Evolutionary conservation across 2,797 vertebrate genomes (phyloP), one percentile per base, ranked within the genome.

Genomic region (Numenius phaeopus): DNA sequence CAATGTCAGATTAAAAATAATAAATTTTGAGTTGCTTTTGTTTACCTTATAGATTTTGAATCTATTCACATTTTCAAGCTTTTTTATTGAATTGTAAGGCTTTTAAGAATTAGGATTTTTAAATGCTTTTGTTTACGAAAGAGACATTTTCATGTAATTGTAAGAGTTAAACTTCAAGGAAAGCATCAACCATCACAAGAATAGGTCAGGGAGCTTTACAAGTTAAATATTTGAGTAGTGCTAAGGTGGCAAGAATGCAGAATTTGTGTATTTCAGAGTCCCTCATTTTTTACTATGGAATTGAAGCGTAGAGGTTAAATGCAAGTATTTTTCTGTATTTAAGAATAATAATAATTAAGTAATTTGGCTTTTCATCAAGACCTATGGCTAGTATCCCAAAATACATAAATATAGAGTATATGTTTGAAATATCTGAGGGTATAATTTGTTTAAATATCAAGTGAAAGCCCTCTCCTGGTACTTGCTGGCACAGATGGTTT

Each of bases 401-500:
- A 85, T 92, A 83, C 83, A 90, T 95, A 96, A 96, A 96, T 91
- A 96, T 2, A 85, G 87, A 90, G 52, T 93, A 58, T 90, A 89
- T 91, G 88, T 92, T 93, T 94, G 92, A 95, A 97, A 92, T 96
- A 94, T 96, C 94, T 90, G 59, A 94, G 96, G 94, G 95, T 96
- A 95, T 94, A 92, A 93, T 95, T 94, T 93, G 97, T 94, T 94
- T 91, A 97, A 96, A 90, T 93, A 95, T 91, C 89, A 82, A 94
- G 94, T 89, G 90, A 97, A 97, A 96, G 90, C 90, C 94, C 86
- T 96, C 90, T 97, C 92, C 91, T 97, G 94, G 96, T 96, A 97
- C 95, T 97, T 96, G 97, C 96, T 93, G 95, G 95, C 97, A 97
- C 97, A 97, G 97, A 97, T 97, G 95, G 93, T 94, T 97, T 94